Evolutionary conservation across 2,797 vertebrate genomes (phyloP).

Genomic region (Chelon auratus): DNA sequence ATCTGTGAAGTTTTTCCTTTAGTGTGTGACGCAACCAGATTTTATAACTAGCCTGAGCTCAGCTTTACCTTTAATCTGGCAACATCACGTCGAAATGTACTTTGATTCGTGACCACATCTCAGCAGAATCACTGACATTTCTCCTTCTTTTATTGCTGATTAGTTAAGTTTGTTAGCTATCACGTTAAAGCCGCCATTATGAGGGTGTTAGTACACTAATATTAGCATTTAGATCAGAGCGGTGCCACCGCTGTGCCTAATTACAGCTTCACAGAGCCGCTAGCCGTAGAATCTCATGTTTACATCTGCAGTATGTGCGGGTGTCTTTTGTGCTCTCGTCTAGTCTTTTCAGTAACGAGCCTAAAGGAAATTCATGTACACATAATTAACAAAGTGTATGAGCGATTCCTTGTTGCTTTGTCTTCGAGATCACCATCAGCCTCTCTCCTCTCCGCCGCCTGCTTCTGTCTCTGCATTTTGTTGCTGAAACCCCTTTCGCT

Average conservation of each 20-base stretch:
- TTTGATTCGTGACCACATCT: background rate
- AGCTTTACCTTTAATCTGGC: no score
- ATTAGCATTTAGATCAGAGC: background rate
- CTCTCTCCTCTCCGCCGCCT: slow-evolving; percentile 4
- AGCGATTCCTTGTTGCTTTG: background rate
- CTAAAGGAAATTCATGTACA: slow-evolving; percentile 3
- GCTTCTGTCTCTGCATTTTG: background rate
- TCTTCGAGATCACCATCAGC: background rate
- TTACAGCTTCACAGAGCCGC: background rate
- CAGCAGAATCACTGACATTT: background rate
- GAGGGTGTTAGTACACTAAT: background rate
- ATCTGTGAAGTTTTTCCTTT: no score
- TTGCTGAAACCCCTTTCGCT: background rate
- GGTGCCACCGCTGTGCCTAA: background rate
- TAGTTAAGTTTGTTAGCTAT: background rate
- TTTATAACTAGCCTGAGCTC: no score
- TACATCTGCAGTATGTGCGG: background rate
- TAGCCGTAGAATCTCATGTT: background rate
- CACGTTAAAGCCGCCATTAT: background rate
- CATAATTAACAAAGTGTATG: background rate
- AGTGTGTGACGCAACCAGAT: no score
- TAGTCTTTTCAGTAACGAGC: slow-evolving; percentile 6
- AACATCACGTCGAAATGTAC: no score
- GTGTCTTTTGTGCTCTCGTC: background rate
- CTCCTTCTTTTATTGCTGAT: background rate